These are phyloP conservation scores for Chaetorhynchus papuensis DNA, from an alignment of 2,113 vertebrate species.

Conservation along the genomic window DNA sequence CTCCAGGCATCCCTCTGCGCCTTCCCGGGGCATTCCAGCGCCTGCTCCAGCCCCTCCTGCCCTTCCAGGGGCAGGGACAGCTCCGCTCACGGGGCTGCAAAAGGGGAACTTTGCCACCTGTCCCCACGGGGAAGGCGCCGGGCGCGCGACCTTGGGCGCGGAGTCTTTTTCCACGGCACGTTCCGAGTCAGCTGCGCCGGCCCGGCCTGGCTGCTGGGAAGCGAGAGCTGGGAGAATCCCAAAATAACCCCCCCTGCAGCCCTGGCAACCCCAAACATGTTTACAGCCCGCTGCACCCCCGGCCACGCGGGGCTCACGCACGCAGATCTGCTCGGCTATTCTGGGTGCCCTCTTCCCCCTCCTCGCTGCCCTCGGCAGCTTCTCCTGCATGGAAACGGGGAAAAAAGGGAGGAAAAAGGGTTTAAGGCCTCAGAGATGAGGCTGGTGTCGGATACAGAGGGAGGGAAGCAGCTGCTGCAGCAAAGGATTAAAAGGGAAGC, in stretches of 20 bases:
- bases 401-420: neutral
- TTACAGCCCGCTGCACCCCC: conserved; percentile 48
- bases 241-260: conserved; percentile 73
- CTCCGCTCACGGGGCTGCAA: neutral
- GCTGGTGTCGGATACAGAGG: neutral
- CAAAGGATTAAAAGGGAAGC: neutral
- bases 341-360: conserved; percentile 18
- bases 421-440: rapidly evolving
- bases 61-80: neutral
- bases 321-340: conserved; percentile 14
- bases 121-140: conserved; percentile 1
- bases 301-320: neutral
- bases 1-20: neutral
- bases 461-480: neutral
- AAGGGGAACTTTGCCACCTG: conserved; percentile 1
- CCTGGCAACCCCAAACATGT: conserved; percentile 81
- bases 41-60: neutral
- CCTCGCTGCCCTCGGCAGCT: neutral
- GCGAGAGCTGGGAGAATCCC: neutral
- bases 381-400: neutral
- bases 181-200: conserved; percentile 68
- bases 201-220: conserved; percentile 59
- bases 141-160: neutral
- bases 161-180: neutral
- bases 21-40: neutral